Conservation (phyloP, 2,113 vertebrate genomes). For the Ageneiosus marmoratus region DNA sequence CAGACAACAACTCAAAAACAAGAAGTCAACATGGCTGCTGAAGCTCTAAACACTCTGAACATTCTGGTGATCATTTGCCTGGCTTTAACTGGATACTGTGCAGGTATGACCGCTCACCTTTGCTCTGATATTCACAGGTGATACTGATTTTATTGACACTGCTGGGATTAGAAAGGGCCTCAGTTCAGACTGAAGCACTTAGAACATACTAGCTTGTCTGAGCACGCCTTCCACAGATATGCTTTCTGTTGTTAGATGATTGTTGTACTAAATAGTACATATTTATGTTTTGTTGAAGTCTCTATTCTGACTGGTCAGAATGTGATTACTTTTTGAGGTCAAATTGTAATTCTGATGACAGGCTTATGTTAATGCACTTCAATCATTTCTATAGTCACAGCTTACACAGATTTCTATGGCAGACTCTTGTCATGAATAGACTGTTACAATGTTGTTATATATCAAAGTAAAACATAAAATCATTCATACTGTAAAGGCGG, state of each 20-base stretch:
- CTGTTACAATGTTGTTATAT: not conserved
- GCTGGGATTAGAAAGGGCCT: not conserved
- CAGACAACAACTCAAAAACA: slow-evolving; percentile 38
- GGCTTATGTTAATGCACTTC: not conserved
- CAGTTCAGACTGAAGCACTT: not conserved
- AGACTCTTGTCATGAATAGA: not conserved
- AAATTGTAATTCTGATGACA: not conserved
- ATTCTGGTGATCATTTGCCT: slow-evolving; percentile 57
- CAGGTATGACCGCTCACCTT: slow-evolving; percentile 61
- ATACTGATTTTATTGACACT: not conserved
- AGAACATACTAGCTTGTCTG: not conserved
- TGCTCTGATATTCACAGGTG: not conserved
- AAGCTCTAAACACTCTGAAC: slow-evolving; percentile 29
- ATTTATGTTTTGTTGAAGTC: not conserved
- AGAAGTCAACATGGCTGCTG: slow-evolving; percentile 55
- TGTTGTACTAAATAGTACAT: not conserved
- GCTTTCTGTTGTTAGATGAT: not conserved
- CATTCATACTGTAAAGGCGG: not conserved
- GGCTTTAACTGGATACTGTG: slow-evolving; percentile 44
- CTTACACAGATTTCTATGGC: not conserved
- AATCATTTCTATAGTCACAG: not conserved
- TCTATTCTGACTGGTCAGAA: not conserved
- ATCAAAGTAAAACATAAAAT: not conserved
- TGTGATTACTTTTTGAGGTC: not conserved
- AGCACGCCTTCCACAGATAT: not conserved